Conservation (phyloP, 2,113 vertebrate species). For the Marmota flaviventris region DNA sequence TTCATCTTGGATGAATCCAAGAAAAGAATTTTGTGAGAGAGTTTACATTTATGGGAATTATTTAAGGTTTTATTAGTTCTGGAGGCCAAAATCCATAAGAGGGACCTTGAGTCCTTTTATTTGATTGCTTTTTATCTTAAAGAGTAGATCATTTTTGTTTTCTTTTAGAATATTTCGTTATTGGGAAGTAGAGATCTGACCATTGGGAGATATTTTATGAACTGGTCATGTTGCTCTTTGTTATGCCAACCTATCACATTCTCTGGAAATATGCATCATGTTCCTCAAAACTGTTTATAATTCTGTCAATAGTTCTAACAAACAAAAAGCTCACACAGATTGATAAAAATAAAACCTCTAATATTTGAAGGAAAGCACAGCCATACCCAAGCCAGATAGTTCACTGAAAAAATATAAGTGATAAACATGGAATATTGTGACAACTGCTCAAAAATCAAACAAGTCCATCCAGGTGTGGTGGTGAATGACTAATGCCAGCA, state of each 20-base stretch:
- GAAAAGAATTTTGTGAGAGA: background rate
- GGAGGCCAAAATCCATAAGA: background rate
- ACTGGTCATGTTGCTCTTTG: background rate
- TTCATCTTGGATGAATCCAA: background rate
- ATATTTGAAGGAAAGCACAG: background rate
- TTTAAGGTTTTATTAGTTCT: background rate
- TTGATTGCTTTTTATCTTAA: background rate
- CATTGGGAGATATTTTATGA: background rate
- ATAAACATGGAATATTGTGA: background rate
- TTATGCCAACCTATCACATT: background rate
- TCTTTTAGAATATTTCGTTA: background rate
- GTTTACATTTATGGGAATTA: background rate
- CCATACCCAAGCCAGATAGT: background rate
- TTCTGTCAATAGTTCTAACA: background rate
- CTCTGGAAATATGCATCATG: background rate
- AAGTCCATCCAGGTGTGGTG: too few relatives aligned
- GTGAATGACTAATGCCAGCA: too few relatives aligned
- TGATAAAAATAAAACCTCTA: background rate
- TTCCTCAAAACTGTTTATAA: background rate
- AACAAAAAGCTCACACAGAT: background rate
- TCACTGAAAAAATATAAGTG: background rate
- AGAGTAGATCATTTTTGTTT: background rate
- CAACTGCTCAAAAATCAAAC: background rate
- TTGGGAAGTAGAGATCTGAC: background rate
- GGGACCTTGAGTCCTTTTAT: background rate